Conservation (phyloP, 2,797 vertebrate genomes). For the Borostomias antarcticus region DNA sequence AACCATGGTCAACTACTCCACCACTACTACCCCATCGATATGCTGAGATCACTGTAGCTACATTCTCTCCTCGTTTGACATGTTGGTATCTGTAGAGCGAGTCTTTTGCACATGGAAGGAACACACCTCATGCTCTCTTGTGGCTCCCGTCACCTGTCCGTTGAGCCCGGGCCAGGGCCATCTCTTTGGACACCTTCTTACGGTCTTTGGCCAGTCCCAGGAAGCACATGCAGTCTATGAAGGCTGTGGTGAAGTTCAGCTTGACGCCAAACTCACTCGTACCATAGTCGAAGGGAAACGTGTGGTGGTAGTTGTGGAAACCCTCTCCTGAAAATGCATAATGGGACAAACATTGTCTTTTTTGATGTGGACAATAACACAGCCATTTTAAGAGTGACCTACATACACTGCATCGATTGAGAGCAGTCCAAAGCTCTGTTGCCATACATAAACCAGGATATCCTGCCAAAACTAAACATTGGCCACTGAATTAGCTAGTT, state of each 20-base stretch:
- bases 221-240: constrained; percentile 89
- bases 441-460: constrained; percentile 16
- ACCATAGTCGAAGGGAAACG: constrained; percentile 92
- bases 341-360: neutral
- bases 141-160: constrained; percentile 87
- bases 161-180: constrained; percentile 76
- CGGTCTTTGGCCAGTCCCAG: constrained; percentile 86
- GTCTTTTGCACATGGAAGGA: neutral
- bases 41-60: constrained; percentile 62
- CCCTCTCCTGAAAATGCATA: constrained; percentile 86
- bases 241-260: constrained; percentile 89
- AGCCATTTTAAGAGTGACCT: no score
- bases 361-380: neutral
- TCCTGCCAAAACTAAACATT: constrained; percentile 32
- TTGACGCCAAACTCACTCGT: constrained; percentile 90
- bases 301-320: constrained; percentile 97
- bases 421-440: neutral
- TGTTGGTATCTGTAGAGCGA: constrained; percentile 19
- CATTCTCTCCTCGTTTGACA: constrained; percentile 41
- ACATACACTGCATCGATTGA: neutral
- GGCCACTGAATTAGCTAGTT: constrained; percentile 21
- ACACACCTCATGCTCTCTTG: constrained; percentile 84
- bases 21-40: constrained; percentile 48
- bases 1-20: constrained; percentile 48
- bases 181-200: constrained; percentile 83